Conservation (phyloP, 2,888 invertebrate species). For the Philopedon plagiatum region DNA sequence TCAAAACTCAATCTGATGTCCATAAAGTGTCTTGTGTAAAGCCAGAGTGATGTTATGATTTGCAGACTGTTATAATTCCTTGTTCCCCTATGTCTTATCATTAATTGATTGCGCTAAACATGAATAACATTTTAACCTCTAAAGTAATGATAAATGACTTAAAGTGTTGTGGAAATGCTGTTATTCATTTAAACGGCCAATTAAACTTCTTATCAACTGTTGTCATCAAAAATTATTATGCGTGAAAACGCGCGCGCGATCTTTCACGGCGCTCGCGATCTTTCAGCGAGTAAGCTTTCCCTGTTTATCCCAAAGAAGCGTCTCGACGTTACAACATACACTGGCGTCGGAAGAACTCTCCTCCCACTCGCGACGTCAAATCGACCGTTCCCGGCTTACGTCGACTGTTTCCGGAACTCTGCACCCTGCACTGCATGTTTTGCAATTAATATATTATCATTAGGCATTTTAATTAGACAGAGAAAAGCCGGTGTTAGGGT, state of each 20-base stretch:
- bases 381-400: conserved; percentile 58
- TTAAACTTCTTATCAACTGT: conserved; percentile 11
- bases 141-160: neutral
- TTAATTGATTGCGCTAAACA: neutral
- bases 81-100: neutral
- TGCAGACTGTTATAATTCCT: neutral
- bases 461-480: conserved; percentile 67
- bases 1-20: neutral
- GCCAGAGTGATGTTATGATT: neutral
- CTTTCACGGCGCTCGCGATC: conserved; percentile 21
- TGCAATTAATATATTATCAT: conserved; percentile 68
- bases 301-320: conserved; percentile 52
- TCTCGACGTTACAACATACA: conserved; percentile 56
- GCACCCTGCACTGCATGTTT: conserved; percentile 66
- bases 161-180: conserved; percentile 2
- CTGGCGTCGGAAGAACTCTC: conserved; percentile 56
- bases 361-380: conserved; percentile 54
- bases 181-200: conserved; percentile 7
- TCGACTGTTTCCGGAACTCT: conserved; percentile 63
- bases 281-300: conserved; percentile 41
- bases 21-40: neutral
- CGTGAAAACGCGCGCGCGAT: conserved; percentile 33
- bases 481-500: conserved; percentile 59
- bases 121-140: neutral
- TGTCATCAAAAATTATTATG: conserved; percentile 23